Percentiles rank a stretch among this genome's conserved stretches.
Conservation (phyloP, 2,797 vertebrate genomes). For the Prionace glauca region DNA sequence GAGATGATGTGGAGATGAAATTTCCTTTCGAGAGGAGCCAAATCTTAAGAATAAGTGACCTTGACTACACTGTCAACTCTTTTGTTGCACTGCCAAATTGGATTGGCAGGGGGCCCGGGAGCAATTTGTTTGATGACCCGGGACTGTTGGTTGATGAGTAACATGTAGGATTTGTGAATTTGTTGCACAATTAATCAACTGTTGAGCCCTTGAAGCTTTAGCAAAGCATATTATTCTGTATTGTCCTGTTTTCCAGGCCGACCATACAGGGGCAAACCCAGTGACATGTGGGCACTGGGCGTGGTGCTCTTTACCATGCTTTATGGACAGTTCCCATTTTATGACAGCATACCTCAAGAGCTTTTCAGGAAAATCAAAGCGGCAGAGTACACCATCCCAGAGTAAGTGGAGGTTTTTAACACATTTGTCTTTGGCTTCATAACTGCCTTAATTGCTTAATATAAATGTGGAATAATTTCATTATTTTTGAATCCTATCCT, state of each 20-base stretch:
- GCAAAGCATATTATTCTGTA: background rate
- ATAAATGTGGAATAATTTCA: background rate
- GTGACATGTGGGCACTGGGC: conserved; percentile 96
- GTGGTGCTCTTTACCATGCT: conserved; percentile 99
- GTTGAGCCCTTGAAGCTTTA: background rate
- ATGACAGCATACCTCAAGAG: conserved; percentile 98
- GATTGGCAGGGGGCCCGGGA: background rate
- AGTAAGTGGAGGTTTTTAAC: conserved; percentile 66
- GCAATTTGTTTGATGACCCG: background rate
- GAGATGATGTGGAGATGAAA: background rate
- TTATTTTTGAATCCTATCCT: background rate
- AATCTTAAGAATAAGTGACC: background rate
- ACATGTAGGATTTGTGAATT: background rate
- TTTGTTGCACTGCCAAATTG: background rate
- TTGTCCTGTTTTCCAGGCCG: conserved; percentile 64
- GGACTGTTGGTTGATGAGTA: background rate
- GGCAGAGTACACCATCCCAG: conserved; percentile 94
- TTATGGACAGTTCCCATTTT: conserved; percentile 98
- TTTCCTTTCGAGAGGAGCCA: background rate
- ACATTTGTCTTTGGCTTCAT: background rate
- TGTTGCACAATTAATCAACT: background rate
- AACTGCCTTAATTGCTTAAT: background rate
- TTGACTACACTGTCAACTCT: background rate
- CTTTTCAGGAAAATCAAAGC: conserved; percentile 99
- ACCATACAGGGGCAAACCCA: conserved; percentile 91